A percentile compares a stretch with the other conserved stretches of the same genome.
Evolutionary conservation across 2,113 vertebrate species (phyloP).

Genomic region (Varanus salvator): DNA sequence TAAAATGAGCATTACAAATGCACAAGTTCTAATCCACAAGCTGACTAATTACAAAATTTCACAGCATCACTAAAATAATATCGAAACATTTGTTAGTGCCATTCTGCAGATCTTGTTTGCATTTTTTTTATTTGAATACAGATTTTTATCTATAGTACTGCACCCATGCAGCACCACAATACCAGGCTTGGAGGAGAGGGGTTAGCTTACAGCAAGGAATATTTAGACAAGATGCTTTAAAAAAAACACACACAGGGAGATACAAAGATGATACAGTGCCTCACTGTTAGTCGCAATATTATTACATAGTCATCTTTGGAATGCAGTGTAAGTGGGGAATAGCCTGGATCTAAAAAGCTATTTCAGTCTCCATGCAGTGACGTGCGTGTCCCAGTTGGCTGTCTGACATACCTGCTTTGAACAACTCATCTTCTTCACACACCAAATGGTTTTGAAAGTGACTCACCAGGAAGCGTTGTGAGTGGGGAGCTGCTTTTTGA

Average conservation of each 20-base stretch:
- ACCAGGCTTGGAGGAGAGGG: no score
- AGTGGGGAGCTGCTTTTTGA: no score
- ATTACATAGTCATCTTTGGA: background rate
- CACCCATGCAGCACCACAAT: background rate
- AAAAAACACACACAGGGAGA: background rate
- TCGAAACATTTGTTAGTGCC: background rate
- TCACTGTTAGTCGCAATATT: background rate
- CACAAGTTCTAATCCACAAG: no score
- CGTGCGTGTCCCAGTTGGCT: no score
- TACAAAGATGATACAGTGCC: background rate
- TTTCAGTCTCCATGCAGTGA: no score
- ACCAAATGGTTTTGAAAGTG: background rate
- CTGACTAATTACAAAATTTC: no score
- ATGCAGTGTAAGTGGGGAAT: background rate
- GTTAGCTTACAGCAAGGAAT: background rate
- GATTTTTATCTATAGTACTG: background rate
- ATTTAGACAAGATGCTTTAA: background rate
- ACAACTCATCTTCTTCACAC: background rate
- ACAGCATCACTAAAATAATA: background rate
- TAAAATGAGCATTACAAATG: no score
- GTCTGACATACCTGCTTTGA: background rate
- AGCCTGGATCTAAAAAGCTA: background rate
- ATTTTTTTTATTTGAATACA: no score
- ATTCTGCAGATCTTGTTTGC: background rate
- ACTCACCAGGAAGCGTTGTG: background rate